A percentile compares a stretch with the other conserved stretches of the same genome.
Conservation (phyloP, 2,113 vertebrate species). For the Chionomys nivalis region DNA sequence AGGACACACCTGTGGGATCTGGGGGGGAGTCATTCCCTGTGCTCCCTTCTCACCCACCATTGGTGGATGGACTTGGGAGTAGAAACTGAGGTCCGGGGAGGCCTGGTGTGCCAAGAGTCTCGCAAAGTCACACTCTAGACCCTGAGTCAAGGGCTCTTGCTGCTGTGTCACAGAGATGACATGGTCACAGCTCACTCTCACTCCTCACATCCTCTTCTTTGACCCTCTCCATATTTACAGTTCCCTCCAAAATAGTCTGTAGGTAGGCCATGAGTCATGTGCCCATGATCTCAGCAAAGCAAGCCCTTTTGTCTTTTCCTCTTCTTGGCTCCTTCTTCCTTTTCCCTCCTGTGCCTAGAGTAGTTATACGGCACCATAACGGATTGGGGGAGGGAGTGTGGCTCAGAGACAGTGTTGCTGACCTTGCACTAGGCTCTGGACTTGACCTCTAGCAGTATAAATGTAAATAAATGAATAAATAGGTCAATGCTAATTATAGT, state of each 20-base stretch:
- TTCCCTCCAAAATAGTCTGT: no score
- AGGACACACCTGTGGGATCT: background rate
- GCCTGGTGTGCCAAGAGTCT: no score
- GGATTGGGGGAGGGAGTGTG: background rate
- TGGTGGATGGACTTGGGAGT: background rate
- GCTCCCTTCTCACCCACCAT: background rate
- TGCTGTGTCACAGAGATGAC: accelerated
- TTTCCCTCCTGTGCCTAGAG: background rate
- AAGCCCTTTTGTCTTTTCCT: background rate
- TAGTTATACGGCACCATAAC: background rate
- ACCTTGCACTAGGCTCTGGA: background rate
- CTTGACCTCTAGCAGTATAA: background rate
- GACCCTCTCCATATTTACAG: background rate
- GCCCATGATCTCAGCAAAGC: accelerated
- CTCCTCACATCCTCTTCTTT: background rate
- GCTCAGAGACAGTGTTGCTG: background rate
- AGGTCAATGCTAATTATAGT: background rate
- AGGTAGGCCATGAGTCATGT: accelerated
- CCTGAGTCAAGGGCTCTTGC: no score
- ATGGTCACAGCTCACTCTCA: accelerated
- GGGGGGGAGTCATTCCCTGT: accelerated
- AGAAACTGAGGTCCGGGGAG: background rate
- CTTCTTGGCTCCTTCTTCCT: background rate
- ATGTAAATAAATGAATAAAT: background rate
- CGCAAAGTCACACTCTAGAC: accelerated